Evolutionary conservation across 1,140 invertebrate species (phyloP), one percentile per base, ranked within the genome.

Genomic region (Hycleus cichorii): DNA sequence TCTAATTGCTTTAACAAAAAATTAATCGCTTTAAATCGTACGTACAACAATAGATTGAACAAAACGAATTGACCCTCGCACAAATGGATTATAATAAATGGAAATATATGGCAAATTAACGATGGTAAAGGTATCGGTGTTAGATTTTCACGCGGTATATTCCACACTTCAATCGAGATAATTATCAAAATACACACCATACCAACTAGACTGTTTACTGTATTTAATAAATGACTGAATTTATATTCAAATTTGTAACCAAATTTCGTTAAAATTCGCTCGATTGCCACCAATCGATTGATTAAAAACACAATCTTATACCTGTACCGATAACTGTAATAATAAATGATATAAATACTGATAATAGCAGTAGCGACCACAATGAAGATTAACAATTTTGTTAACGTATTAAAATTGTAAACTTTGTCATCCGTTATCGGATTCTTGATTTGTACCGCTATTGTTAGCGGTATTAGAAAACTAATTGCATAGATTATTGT

Each of bases 371-470:
- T n/a, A 6, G 32, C 2, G 1, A 42, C 24, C 3, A 53, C 40
- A 4, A 53, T 32, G n/a, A 53, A 25, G 27, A 46, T 53, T n/a
- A 53, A 27, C 25, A 53, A 11, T 45, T 45, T 53, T 2, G 51
- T 45, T 11, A 53, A 32, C 39, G 51, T 53, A 25, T 53, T 53
- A 25, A 53, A 53, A 10, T 53, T 53, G n/a, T 53, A 53, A 2
- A 32, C 32, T 32, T 45, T 53, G 8, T 42, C 51, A 11, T 45
- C 26, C 2, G 43, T 53, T 1, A 53, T n/a, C 1, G 51, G 51
- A 32, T 45, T 53, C 0, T n/a, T 7, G 4, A 32, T 48, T 32
- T 32, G 32, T 4, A 4, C 7, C 4, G 32, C 32, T 7, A 32
- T 32, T 32, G 3, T 38, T 4, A 32, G 5, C 9, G 44, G 45